A percentile compares a stretch with the other conserved stretches of the same genome.
Evolutionary conservation across 2,888 invertebrate genomes (phyloP).

Genomic region (Epinotia ramella): DNA sequence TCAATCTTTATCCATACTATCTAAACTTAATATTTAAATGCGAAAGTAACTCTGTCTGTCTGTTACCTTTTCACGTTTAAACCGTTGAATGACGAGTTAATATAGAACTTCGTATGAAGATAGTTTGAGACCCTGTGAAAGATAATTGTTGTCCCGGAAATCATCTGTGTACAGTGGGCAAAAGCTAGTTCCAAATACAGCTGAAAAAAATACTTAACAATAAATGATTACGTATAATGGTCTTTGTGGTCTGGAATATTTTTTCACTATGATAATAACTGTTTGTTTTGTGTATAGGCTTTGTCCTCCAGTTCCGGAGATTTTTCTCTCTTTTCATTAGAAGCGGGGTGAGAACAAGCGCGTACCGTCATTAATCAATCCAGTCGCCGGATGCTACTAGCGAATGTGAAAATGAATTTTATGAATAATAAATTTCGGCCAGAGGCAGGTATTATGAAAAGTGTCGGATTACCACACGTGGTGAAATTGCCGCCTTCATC

Average conservation of each 20-base stretch:
- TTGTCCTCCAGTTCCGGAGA: slow-evolving; percentile 44
- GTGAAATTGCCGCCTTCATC: slow-evolving; percentile 38
- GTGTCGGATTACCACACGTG: slow-evolving; percentile 53
- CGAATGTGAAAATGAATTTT: slow-evolving; percentile 65
- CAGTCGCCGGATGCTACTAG: slow-evolving; percentile 58
- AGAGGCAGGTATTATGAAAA: slow-evolving; percentile 56
- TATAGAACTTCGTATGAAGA: too few species aligned
- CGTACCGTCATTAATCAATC: slow-evolving; percentile 64
- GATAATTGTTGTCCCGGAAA: too few species aligned
- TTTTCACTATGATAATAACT: slow-evolving; percentile 22
- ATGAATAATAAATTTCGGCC: slow-evolving; percentile 63
- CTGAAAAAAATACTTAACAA: neutral
- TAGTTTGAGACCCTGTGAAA: too few species aligned
- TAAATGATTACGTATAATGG: neutral
- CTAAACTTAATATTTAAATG: neutral
- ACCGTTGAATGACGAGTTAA: too few species aligned
- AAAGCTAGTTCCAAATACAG: neutral
- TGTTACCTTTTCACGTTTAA: too few species aligned
- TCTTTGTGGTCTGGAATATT: neutral
- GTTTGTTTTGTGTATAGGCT: slow-evolving; percentile 46
- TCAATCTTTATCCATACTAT: neutral
- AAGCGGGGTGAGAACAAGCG: slow-evolving; percentile 55
- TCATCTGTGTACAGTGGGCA: too few species aligned
- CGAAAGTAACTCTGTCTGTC: neutral
- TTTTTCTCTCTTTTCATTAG: slow-evolving; percentile 57